phyloP scores from a whole-genome alignment of 92 coral and sea anemone species.

The Micromussa lordhowensis region DNA sequence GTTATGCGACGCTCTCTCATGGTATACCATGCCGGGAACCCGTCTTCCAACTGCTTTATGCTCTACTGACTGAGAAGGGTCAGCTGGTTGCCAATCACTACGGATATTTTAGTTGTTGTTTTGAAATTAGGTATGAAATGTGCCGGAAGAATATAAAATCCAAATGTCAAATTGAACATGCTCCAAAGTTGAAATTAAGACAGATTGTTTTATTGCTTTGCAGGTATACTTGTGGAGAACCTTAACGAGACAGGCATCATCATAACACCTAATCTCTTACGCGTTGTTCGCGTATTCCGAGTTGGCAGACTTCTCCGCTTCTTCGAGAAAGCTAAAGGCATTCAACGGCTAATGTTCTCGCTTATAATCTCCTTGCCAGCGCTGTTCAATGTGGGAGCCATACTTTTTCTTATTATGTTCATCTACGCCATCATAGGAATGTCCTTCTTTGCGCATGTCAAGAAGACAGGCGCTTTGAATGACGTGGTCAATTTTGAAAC shows the following conservation, averaged over 20 bases:
- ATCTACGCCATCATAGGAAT: constrained; percentile 95
- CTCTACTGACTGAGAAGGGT: no score
- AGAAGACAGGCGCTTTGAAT: constrained; percentile 90
- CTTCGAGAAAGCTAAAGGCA: constrained; percentile 94
- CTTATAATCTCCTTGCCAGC: constrained; percentile 90
- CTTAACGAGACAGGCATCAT: constrained; percentile 64
- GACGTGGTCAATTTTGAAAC: constrained; percentile 96
- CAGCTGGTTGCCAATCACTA: neutral
- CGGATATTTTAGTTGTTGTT: neutral
- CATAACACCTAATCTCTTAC: constrained; percentile 88
- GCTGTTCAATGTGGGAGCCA: constrained; percentile 88
- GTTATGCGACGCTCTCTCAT: no score
- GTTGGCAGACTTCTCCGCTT: constrained; percentile 90
- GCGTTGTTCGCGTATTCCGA: constrained; percentile 92
- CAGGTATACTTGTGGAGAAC: constrained; percentile 79
- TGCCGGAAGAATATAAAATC: no score
- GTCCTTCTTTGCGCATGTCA: constrained; percentile 91
- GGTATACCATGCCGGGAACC: neutral
- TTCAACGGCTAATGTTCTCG: constrained; percentile 86
- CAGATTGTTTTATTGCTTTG: neutral
- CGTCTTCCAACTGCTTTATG: no score
- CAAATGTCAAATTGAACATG: no score
- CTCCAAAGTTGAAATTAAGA: no score
- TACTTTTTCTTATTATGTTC: constrained; percentile 87
- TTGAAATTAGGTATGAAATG: no score